A percentile compares a stretch with the other conserved stretches of the same genome.
Conservation (phyloP, 2,888 invertebrate species). For the Drosophila villosipedis region DNA sequence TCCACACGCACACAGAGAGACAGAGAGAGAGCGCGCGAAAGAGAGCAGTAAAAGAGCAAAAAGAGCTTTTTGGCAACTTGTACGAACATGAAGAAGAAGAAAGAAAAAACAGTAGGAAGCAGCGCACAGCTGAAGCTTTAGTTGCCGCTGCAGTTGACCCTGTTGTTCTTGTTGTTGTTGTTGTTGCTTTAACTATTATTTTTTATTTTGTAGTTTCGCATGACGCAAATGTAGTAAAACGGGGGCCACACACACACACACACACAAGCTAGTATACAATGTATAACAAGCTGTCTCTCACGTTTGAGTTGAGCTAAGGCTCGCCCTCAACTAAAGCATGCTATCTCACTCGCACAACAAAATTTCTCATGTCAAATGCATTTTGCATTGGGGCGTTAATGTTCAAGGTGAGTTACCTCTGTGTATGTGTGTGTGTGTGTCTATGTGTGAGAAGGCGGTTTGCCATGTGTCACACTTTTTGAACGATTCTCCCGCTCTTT, state of each 20-base stretch:
- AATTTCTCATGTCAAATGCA: conserved; percentile 71
- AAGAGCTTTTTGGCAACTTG: conserved; percentile 46
- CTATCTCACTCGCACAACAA: conserved; percentile 49
- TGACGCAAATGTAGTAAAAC: conserved; percentile 71
- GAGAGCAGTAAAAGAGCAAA: conserved; percentile 20
- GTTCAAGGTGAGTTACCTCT: conserved; percentile 81
- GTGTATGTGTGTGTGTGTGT: conserved; percentile 32
- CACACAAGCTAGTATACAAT: conserved; percentile 20
- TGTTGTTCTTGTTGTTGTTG: conserved; percentile 41
- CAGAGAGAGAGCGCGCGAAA: conserved; percentile 5
- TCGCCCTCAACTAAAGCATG: conserved; percentile 4
- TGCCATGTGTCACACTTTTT: conserved; percentile 64
- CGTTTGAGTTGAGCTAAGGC: conserved; percentile 56
- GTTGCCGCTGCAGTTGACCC: conserved; percentile 54
- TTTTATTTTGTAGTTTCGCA: conserved; percentile 43
- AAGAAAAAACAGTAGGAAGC: conserved; percentile 48
- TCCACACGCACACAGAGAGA: conserved; percentile 9
- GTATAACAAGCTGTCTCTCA: conserved; percentile 65
- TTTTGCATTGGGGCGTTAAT: conserved; percentile 79
- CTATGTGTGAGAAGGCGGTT: conserved; percentile 41
- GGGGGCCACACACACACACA: conserved; percentile 36
- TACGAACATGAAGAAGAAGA: neutral
- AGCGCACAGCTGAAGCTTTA: conserved; percentile 33
- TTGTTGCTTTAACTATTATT: conserved; percentile 52
- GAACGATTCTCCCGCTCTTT: conserved; percentile 16